These are phyloP conservation scores for Sarcophaga rosellei DNA, from an alignment of 2,888 invertebrate species.

Conservation along the genomic window DNA sequence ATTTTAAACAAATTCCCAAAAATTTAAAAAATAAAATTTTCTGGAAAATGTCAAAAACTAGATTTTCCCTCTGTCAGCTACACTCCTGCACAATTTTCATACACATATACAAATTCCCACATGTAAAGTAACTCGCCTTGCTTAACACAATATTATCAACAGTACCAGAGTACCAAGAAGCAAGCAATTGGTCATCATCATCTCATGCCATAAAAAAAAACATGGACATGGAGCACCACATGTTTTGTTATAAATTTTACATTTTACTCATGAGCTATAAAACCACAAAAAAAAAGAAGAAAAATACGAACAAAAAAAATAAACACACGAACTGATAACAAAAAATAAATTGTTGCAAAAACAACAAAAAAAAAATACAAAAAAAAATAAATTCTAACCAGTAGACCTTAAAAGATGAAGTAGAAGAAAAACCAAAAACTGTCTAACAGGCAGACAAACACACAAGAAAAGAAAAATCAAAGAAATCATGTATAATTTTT, in stretches of 20 bases:
- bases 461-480: background rate
- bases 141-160: slow-evolving; percentile 34
- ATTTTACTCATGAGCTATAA: slow-evolving; percentile 55
- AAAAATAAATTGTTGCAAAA: slow-evolving; percentile 24
- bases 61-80: background rate
- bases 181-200: background rate
- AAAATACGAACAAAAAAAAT: slow-evolving; percentile 29
- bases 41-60: too few species aligned
- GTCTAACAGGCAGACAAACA: slow-evolving; percentile 37
- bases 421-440: background rate
- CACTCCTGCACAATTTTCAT: background rate
- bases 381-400: slow-evolving; percentile 34
- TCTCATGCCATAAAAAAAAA: background rate
- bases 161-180: background rate
- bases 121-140: background rate
- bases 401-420: slow-evolving; percentile 45
- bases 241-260: slow-evolving; percentile 60
- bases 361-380: slow-evolving; percentile 17
- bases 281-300: background rate
- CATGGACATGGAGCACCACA: slow-evolving; percentile 30
- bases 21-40: too few species aligned
- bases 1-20: too few species aligned
- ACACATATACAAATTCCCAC: background rate
- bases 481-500: slow-evolving; percentile 75
- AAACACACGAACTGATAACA: background rate